phyloP scores from a whole-genome alignment of 2,888 invertebrate genomes.

The Lepeophtheirus nordmannii region DNA sequence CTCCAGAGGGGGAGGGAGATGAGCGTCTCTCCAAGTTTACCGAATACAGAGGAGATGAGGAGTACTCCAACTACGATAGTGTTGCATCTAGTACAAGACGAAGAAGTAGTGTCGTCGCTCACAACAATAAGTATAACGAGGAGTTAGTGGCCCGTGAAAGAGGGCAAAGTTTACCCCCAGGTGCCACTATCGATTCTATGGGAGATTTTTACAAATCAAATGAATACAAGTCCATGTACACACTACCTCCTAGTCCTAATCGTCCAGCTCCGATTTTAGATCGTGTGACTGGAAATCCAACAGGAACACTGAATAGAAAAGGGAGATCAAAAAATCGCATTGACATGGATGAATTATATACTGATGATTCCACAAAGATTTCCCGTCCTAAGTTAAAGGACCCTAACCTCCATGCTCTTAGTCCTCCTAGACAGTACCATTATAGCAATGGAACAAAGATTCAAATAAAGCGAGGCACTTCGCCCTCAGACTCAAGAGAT shows the following conservation, averaged over 20 bases:
- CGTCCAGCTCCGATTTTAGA: slow-evolving; percentile 21
- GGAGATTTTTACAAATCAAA: slow-evolving; percentile 23
- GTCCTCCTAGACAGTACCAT: not conserved
- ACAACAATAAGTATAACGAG: not conserved
- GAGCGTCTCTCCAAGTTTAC: slow-evolving; percentile 20
- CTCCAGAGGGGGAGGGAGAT: not conserved
- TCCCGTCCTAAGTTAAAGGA: not conserved
- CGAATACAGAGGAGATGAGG: slow-evolving; percentile 18
- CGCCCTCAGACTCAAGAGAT: not conserved
- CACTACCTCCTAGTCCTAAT: slow-evolving; percentile 20
- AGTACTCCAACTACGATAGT: not conserved
- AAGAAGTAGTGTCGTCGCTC: slow-evolving; percentile 7
- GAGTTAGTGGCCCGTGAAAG: not conserved
- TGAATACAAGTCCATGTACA: slow-evolving; percentile 23
- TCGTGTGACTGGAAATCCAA: not conserved
- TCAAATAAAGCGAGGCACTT: not conserved
- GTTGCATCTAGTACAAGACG: not conserved
- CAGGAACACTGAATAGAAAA: not conserved
- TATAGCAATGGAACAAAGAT: not conserved
- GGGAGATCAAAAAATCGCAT: not conserved
- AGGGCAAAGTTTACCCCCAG: slow-evolving; percentile 23
- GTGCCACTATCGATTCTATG: slow-evolving; percentile 19
- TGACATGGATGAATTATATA: slow-evolving; percentile 12
- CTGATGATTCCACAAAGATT: slow-evolving; percentile 13
- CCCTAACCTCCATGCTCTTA: not conserved